A percentile compares a stretch with the other conserved stretches of the same genome.
phyloP scores from a whole-genome alignment of 92 coral and sea anemone genomes.

The Micromussa lordhowensis region DNA sequence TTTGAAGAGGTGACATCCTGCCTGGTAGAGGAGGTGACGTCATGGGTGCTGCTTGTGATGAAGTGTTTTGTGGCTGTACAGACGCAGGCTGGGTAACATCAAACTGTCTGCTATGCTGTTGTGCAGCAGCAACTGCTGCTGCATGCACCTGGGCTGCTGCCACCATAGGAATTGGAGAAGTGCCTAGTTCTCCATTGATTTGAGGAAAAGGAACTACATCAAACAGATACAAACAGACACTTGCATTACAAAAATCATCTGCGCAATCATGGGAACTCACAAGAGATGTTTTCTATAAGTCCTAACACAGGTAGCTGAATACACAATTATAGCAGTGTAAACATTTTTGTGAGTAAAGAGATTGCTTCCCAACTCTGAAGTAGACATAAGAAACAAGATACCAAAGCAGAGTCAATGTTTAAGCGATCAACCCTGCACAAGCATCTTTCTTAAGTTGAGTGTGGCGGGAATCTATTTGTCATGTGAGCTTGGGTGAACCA shows the following conservation, averaged over 20 bases:
- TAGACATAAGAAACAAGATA: too few species aligned
- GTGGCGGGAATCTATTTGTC: too few species aligned
- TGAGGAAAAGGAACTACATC: conserved; percentile 78
- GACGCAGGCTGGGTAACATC: conserved; percentile 16
- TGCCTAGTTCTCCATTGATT: conserved; percentile 87
- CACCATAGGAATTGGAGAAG: conserved; percentile 45
- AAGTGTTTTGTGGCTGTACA: conserved; percentile 63
- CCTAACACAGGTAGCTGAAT: neutral
- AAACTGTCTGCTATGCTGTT: conserved; percentile 71
- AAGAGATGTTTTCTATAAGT: neutral
- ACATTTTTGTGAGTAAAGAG: too few species aligned
- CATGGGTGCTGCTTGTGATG: conserved; percentile 34
- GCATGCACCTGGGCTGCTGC: conserved; percentile 79
- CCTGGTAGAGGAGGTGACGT: conserved; percentile 59
- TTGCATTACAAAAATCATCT: neutral
- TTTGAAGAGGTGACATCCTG: conserved; percentile 57
- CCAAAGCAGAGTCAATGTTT: too few species aligned
- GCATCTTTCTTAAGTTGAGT: too few species aligned
- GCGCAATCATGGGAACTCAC: neutral
- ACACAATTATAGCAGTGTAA: too few species aligned
- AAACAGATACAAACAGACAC: neutral
- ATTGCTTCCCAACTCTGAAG: too few species aligned
- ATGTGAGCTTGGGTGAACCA: too few species aligned
- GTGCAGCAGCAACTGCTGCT: conserved; percentile 85
- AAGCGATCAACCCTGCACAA: too few species aligned